Evolutionary conservation across 2,888 invertebrate genomes (phyloP), one percentile per base, ranked within the genome.

Genomic region (Hypolimnas misippus): DNA sequence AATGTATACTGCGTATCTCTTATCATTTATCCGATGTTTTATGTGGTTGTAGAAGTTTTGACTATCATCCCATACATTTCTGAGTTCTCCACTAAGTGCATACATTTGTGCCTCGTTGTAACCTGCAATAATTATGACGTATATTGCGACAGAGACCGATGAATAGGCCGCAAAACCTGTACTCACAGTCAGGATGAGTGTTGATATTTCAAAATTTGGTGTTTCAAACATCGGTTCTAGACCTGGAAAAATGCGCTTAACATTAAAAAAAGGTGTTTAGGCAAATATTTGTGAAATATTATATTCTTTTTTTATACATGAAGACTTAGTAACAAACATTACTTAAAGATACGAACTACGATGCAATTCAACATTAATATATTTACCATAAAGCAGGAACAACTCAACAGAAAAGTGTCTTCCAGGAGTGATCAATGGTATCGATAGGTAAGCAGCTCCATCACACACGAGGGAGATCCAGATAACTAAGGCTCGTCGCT

Each of bases 101-200:
- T 80, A 62, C 71, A 86, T 78, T 62, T 84, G 82, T 0, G 84
- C 79, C 67, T 86, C 84, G 0, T 73, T 78, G 60, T 83, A 84
- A 0, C 85, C 86, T 2, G 73, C 68, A 2, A 79, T 64, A 31
- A 84, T 67, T 3, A 86, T 78, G 3, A 83, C 68, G 16, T 83
- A 76, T 0, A 72, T 75, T 0, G 79, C 76, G 12, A 82, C 71
- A 57, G 74, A 79, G 0, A 79, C 77, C 0, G 79, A 73, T 0
- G 73, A 55, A 51, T 76, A 82, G 19, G 75, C 76, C 0, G 74
- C 71, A 35, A 79, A 76, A 4, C 67, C 57, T 0, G 79, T 70
- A 2, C 70, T 69, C 0, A 70, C 53, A 1, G 63, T 53, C 49
- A 67, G 68, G 2, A 79, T 3, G 2, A 68, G 21, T 10, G 70